A percentile compares a stretch with the other conserved stretches of the same genome.
Conservation (phyloP, 2,797 vertebrate species). For the Gobionotothen gibberifrons region DNA sequence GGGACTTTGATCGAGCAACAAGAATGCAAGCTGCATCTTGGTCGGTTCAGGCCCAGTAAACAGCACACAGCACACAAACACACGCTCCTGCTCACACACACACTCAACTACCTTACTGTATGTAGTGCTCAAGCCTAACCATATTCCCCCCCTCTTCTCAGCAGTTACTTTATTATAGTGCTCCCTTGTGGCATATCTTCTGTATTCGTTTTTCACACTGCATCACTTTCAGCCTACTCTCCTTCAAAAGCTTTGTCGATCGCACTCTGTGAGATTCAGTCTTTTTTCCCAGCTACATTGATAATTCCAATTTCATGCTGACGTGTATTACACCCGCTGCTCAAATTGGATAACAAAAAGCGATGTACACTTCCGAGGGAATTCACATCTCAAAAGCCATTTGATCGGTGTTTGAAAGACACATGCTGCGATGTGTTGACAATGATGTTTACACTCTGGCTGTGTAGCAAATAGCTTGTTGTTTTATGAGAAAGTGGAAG, state of each 20-base stretch:
- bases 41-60: slow-evolving; percentile 44
- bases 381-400: slow-evolving; percentile 56
- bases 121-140: slow-evolving; percentile 38
- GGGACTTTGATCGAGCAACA: slow-evolving; percentile 69
- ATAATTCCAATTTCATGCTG: slow-evolving; percentile 63
- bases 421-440: slow-evolving; percentile 66
- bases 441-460: slow-evolving; percentile 64
- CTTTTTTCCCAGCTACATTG: slow-evolving; percentile 35
- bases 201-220: slow-evolving; percentile 70
- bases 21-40: slow-evolving; percentile 57
- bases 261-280: slow-evolving; percentile 17
- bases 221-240: slow-evolving; percentile 53
- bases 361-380: slow-evolving; percentile 59
- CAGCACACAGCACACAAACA: slow-evolving; percentile 34
- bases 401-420: slow-evolving; percentile 72
- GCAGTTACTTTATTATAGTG: slow-evolving; percentile 67
- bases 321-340: slow-evolving; percentile 46
- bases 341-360: slow-evolving; percentile 65
- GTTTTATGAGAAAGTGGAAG: slow-evolving; percentile 68
- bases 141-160: slow-evolving; percentile 36
- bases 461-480: slow-evolving; percentile 72
- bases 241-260: slow-evolving; percentile 31
- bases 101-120: slow-evolving; percentile 22
- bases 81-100: slow-evolving; percentile 7
- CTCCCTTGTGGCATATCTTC: slow-evolving; percentile 72